Evolutionary conservation across 2,113 vertebrate genomes (phyloP), one percentile per base, ranked within the genome.

Genomic region (Setophaga petechia): DNA sequence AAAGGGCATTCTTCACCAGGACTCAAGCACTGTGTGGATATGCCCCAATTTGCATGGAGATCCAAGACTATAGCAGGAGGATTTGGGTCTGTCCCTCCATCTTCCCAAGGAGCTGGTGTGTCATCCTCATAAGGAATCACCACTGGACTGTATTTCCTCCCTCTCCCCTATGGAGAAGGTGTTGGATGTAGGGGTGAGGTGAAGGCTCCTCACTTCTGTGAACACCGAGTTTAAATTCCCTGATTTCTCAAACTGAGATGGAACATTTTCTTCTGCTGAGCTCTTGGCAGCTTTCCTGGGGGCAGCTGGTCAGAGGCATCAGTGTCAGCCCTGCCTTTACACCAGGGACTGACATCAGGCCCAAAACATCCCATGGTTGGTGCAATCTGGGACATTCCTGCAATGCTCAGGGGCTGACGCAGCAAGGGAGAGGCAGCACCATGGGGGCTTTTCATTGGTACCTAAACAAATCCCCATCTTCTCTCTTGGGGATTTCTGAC

Each of bases 21-120:
- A 31, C 27, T 17, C 9, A 5, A 31, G 43, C 8, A 12, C 15
- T 12, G 8, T 5, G 10, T 7, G 9, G 55, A 14, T 37, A 39
- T 0, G 0, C 28, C 18, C 21, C 10, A 12, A 1, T 65, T 28
- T 51, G 21, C 33, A 21, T 0, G 3, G 65, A 65, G 22, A 73
- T 7, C 44, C 52, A 72, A 16, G 39, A 22, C 5, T 6, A 9
- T 1, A 71, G 67, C 37, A 89, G 72, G 49, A 41, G 21, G 85
- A 15, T 80, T 65, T 31, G 25, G 21, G 51, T 30, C 23, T 39
- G 35, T 76, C 37, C 24, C 10, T 76, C 47, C 22, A 7, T 20
- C 57, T 55, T 15, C 31, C 14, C 57, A 81, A 82, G 49, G 11
- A 63, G 33, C 57, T 72, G 33, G 3, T 57, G 24, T 39, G 41